phyloP scores from a whole-genome alignment of 1,140 invertebrate genomes.

The Eumaeus atala region DNA sequence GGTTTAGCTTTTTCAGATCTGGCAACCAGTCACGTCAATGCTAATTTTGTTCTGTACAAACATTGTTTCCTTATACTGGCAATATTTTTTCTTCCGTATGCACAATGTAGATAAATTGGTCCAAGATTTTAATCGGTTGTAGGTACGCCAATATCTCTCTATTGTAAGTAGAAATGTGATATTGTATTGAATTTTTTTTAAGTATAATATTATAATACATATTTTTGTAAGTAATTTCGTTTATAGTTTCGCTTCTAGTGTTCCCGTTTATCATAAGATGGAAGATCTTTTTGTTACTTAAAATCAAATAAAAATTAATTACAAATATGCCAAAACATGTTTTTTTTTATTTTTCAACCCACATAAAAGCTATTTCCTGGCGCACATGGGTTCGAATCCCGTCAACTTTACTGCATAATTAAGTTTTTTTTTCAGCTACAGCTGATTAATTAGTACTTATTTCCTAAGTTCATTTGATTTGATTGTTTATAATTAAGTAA shows the following conservation, averaged over 20 bases:
- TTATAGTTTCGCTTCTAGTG: constrained; percentile 69
- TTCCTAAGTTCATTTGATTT: no score
- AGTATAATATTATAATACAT: constrained; percentile 70
- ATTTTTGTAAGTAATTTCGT: constrained; percentile 72
- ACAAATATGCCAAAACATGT: constrained; percentile 69
- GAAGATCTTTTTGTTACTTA: constrained; percentile 72
- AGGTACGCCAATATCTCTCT: constrained; percentile 69
- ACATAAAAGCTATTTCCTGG: constrained; percentile 1
- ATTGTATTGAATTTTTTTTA: constrained; percentile 71
- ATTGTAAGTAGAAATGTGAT: constrained; percentile 74
- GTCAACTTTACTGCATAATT: no score
- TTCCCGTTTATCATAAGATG: constrained; percentile 63
- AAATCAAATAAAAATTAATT: constrained; percentile 72
- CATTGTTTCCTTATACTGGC: constrained; percentile 50
- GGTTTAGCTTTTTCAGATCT: neutral
- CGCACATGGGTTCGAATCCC: neutral
- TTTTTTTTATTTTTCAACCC: constrained; percentile 24
- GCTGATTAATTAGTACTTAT: no score
- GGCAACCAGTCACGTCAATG: constrained; percentile 33
- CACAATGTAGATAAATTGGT: constrained; percentile 27
- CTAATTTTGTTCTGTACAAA: constrained; percentile 59
- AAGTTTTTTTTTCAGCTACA: neutral
- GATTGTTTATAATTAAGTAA: no score
- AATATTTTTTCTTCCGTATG: constrained; percentile 66
- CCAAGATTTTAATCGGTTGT: constrained; percentile 46